Conservation (phyloP, 2,113 vertebrate genomes). For the Lampris megalopsis region DNA sequence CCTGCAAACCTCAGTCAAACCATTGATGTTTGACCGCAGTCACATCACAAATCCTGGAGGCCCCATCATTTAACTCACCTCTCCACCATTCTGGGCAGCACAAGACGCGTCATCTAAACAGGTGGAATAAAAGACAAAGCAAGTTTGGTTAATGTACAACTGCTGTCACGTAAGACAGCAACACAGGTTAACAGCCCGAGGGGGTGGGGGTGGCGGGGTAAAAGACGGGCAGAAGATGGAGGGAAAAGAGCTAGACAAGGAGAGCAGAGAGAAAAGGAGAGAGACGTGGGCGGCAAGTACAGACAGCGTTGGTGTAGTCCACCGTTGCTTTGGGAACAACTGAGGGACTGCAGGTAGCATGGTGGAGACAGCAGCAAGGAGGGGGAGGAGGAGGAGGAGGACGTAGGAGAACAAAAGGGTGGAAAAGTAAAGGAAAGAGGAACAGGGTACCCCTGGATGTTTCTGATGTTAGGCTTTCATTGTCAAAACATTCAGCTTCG, state of each 20-base stretch:
- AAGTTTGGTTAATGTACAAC: conserved; percentile 7
- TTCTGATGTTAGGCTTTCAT: background rate
- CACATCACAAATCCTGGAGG: conserved; percentile 58
- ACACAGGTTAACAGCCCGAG: background rate
- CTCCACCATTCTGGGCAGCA: conserved; percentile 93
- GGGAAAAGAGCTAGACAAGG: conserved; percentile 15
- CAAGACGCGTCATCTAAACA: conserved; percentile 92
- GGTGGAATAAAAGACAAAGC: conserved; percentile 8
- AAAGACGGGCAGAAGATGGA: background rate
- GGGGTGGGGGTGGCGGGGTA: background rate
- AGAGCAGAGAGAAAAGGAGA: conserved; percentile 51
- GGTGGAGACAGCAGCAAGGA: conserved; percentile 54
- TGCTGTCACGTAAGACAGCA: background rate
- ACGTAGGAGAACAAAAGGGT: background rate
- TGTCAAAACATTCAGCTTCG: too few relatives aligned
- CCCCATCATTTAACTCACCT: conserved; percentile 86
- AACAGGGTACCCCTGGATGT: background rate
- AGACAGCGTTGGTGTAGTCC: conserved; percentile 82
- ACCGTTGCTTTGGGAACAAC: conserved; percentile 82
- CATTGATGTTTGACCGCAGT: conserved; percentile 52
- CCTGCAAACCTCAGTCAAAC: conserved; percentile 1
- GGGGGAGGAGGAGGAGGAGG: conserved; percentile 11
- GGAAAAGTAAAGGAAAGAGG: background rate
- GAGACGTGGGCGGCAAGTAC: conserved; percentile 77
- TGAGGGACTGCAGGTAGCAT: conserved; percentile 74